Percentiles rank a stretch among this genome's conserved stretches.
phyloP scores from a whole-genome alignment of 2,797 vertebrate genomes.

The Staurois parvus region DNA sequence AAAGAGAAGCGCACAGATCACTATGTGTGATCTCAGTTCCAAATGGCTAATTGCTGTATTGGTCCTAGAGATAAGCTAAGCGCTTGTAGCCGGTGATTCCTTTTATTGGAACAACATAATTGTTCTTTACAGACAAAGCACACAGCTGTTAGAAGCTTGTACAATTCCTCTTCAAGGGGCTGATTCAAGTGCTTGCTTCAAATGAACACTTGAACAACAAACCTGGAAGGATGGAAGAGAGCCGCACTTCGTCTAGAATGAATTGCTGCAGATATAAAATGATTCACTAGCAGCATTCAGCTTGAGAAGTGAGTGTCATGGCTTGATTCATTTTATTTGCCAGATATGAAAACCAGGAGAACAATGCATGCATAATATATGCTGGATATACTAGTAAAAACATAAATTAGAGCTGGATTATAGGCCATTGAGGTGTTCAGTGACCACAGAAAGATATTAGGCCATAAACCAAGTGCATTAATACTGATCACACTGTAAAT shows the following conservation, averaged over 20 bases:
- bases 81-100: conserved; percentile 20
- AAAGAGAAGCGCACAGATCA: neutral
- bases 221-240: neutral
- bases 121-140: conserved; percentile 28
- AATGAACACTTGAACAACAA: conserved; percentile 10
- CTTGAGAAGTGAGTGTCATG: neutral
- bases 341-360: neutral
- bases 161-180: neutral
- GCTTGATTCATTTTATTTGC: neutral
- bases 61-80: neutral
- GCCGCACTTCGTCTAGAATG: neutral
- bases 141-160: neutral
- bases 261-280: neutral
- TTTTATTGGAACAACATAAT: conserved; percentile 21
- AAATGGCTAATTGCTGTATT: conserved; percentile 22
- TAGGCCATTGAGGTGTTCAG: neutral
- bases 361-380: neutral
- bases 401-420: neutral
- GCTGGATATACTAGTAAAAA: neutral
- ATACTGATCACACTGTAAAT: neutral
- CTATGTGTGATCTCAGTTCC: neutral
- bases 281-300: neutral
- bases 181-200: neutral
- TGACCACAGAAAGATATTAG: neutral
- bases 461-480: neutral